Conservation (phyloP, 2,113 vertebrate species). For the Blennius ocellaris region DNA sequence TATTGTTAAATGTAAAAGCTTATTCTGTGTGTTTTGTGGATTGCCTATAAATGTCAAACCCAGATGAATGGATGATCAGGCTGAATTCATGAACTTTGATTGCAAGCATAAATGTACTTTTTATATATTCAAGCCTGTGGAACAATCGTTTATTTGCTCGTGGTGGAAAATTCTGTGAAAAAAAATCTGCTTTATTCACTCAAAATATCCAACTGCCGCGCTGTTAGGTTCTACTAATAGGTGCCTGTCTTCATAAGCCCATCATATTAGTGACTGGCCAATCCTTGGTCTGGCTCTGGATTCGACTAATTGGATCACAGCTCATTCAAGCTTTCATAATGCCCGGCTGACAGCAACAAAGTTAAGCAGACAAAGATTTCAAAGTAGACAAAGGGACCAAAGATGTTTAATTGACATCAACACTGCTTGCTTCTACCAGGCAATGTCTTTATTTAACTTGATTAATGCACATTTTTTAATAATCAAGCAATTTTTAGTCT, state of each 20-base stretch:
- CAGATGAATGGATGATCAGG: not conserved
- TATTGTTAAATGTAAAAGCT: not conserved
- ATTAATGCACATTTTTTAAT: too few relatives aligned
- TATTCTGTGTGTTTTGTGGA: not conserved
- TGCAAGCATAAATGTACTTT: not conserved
- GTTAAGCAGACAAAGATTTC: conserved; percentile 33
- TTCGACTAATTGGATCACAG: conserved; percentile 70
- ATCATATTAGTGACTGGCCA: conserved; percentile 20
- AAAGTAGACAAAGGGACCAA: conserved; percentile 5
- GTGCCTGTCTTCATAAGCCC: conserved; percentile 17
- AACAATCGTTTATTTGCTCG: too few relatives aligned
- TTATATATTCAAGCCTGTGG: not conserved
- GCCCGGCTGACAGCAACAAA: conserved; percentile 45
- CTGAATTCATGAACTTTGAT: not conserved
- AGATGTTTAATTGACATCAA: conserved; percentile 35
- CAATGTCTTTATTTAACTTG: too few relatives aligned
- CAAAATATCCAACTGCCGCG: not conserved
- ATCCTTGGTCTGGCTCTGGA: conserved; percentile 42
- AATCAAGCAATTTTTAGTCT: too few relatives aligned
- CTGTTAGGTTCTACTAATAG: not conserved
- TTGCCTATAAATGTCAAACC: not conserved
- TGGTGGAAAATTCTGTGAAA: too few relatives aligned
- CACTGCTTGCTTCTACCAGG: not conserved
- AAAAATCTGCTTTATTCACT: not conserved
- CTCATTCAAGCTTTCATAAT: conserved; percentile 62